These are phyloP conservation scores for Epistrophe grossulariae DNA, from an alignment of 2,888 invertebrate species.

Conservation along the genomic window DNA sequence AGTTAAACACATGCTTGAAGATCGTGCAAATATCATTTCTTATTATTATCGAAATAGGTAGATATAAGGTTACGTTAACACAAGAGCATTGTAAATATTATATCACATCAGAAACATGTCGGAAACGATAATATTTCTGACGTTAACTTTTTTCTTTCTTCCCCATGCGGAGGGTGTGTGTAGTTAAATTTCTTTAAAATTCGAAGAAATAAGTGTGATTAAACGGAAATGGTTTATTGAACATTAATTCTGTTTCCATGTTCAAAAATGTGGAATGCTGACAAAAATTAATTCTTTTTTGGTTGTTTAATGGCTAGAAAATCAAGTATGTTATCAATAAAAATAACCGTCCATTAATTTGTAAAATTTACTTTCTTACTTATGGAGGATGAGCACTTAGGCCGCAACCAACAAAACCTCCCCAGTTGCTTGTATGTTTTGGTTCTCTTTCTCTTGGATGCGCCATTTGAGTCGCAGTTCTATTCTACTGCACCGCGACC, in stretches of 20 bases:
- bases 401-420: too few species aligned
- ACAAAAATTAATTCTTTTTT: too few species aligned
- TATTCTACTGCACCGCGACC: too few species aligned
- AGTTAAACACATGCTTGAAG: conserved; percentile 19
- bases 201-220: neutral
- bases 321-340: too few species aligned
- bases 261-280: neutral
- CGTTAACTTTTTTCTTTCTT: neutral
- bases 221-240: neutral
- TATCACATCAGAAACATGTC: conserved; percentile 5
- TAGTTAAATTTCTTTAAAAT: neutral
- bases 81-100: conserved; percentile 35
- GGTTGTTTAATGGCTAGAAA: too few species aligned
- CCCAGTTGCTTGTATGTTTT: too few species aligned
- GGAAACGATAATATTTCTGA: neutral
- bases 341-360: too few species aligned
- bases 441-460: too few species aligned
- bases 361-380: too few species aligned
- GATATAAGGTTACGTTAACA: conserved; percentile 3
- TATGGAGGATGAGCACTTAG: too few species aligned
- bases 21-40: conserved; percentile 9
- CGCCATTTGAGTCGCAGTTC: too few species aligned
- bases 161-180: too few species aligned
- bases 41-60: conserved; percentile 2
- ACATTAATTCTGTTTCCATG: neutral